phyloP scores from a whole-genome alignment of 2,113 vertebrate genomes.

The Pionites leucogaster region DNA sequence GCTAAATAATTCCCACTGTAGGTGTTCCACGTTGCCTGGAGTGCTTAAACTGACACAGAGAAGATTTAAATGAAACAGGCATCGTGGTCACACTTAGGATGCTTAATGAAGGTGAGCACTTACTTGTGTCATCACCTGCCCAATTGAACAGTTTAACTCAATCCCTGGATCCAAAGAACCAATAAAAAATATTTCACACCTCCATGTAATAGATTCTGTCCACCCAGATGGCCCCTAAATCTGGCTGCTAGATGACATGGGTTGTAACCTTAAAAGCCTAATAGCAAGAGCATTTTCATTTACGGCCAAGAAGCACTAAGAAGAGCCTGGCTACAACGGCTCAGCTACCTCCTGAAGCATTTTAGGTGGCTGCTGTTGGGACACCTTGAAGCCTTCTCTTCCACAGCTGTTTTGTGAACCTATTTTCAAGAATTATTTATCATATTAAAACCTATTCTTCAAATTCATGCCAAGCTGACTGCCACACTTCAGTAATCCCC shows the following conservation, averaged over 20 bases:
- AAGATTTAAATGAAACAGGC: background rate
- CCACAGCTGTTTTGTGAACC: background rate
- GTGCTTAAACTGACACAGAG: background rate
- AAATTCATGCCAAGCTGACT: background rate
- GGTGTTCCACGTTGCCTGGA: background rate
- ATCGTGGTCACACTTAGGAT: background rate
- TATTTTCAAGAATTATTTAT: background rate
- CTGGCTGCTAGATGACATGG: background rate
- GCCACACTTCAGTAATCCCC: background rate
- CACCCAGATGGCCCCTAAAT: background rate
- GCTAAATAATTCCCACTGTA: background rate
- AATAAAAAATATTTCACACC: background rate
- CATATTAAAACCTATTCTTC: background rate
- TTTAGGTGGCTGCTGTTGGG: background rate
- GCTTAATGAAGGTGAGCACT: background rate
- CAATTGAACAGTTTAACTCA: background rate
- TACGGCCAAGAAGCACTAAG: background rate
- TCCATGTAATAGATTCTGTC: background rate
- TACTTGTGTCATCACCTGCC: background rate
- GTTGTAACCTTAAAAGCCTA: background rate
- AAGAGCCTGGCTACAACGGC: background rate
- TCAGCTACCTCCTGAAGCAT: background rate
- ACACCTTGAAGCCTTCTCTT: background rate
- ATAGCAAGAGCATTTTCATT: background rate
- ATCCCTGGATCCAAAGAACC: background rate